These are phyloP conservation scores for Palythoa heliodiscus DNA, from an alignment of 92 coral and sea anemone genomes.

Conservation along the genomic window DNA sequence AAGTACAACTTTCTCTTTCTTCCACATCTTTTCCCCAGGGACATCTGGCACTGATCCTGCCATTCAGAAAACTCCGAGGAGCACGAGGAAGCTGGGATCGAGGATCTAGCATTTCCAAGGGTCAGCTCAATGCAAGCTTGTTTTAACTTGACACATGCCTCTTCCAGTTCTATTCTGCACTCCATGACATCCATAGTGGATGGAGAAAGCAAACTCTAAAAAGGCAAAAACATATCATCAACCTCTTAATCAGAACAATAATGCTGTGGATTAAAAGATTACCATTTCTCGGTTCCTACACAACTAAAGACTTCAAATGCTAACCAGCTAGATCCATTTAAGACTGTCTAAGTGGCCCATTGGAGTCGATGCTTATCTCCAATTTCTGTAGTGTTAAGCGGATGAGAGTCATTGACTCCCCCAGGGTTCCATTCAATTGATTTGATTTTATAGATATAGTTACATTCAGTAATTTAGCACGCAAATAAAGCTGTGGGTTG, in stretches of 20 bases:
- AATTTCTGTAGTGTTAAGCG: too few relatives aligned
- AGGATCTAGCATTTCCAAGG: conserved; percentile 34
- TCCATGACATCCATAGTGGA: conserved; percentile 34
- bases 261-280: too few relatives aligned
- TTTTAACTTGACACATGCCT: conserved; percentile 29
- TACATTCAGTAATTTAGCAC: too few relatives aligned
- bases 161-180: conserved; percentile 23
- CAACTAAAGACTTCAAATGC: too few relatives aligned
- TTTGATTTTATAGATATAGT: too few relatives aligned
- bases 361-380: too few relatives aligned
- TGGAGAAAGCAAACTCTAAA: conserved; percentile 1
- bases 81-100: conserved; percentile 40
- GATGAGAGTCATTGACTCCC: too few relatives aligned
- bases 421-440: too few relatives aligned
- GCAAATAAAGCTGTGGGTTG: too few relatives aligned
- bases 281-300: too few relatives aligned
- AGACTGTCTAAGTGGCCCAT: too few relatives aligned
- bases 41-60: conserved; percentile 40
- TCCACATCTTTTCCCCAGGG: conserved; percentile 77
- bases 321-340: too few relatives aligned
- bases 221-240: background rate
- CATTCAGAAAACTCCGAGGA: conserved; percentile 33
- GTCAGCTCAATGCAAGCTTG: conserved; percentile 42
- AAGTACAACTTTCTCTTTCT: conserved; percentile 64
- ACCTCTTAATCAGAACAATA: background rate